Percentiles rank a stretch among this genome's conserved stretches.
Evolutionary conservation across 35 echinoderm and acorn worm genomes (phyloP).

Genomic region (Apostichopus japonicus): DNA sequence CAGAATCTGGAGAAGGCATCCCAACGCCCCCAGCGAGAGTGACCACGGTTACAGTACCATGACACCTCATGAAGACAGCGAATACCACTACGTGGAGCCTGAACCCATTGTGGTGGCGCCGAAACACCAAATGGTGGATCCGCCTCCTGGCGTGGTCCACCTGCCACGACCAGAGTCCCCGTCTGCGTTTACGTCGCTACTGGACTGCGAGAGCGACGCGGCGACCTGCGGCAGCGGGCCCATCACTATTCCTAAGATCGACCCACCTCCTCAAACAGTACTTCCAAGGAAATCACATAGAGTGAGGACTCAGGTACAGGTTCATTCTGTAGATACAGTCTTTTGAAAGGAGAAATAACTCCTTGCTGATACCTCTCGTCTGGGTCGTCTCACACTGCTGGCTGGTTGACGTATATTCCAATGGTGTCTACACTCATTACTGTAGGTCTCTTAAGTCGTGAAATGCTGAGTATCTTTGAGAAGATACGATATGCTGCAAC

Average conservation of each 20-base stretch:
- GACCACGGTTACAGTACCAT: slow-evolving; percentile 99
- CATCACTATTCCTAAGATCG: slow-evolving; percentile 72
- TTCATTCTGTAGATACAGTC: slow-evolving; percentile 87
- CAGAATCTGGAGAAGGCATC: slow-evolving; percentile 84
- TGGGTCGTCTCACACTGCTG: not conserved
- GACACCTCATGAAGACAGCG: slow-evolving; percentile 99
- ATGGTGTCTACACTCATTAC: not conserved
- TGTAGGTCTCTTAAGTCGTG: too few relatives aligned
- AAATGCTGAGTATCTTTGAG: too few relatives aligned
- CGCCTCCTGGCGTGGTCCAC: slow-evolving; percentile 38
- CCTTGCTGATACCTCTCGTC: not conserved
- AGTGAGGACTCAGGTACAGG: slow-evolving; percentile 74
- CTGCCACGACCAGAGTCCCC: slow-evolving; percentile 23
- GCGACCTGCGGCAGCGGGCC: slow-evolving; percentile 62
- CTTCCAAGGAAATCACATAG: slow-evolving; percentile 74
- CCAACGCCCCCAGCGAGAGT: slow-evolving; percentile 88
- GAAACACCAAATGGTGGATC: slow-evolving; percentile 44
- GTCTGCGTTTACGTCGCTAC: slow-evolving; percentile 16
- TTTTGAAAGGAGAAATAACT: slow-evolving; percentile 1
- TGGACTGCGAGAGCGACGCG: slow-evolving; percentile 44
- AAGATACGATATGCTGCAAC: too few relatives aligned
- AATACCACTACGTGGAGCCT: slow-evolving; percentile 96
- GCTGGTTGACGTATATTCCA: not conserved
- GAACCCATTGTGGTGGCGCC: slow-evolving; percentile 73
- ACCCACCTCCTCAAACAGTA: slow-evolving; percentile 87